A percentile compares a stretch with the other conserved stretches of the same genome.
These are phyloP conservation scores for Orthosia gracilis DNA, from an alignment of 2,888 invertebrate genomes.

Conservation along the genomic window DNA sequence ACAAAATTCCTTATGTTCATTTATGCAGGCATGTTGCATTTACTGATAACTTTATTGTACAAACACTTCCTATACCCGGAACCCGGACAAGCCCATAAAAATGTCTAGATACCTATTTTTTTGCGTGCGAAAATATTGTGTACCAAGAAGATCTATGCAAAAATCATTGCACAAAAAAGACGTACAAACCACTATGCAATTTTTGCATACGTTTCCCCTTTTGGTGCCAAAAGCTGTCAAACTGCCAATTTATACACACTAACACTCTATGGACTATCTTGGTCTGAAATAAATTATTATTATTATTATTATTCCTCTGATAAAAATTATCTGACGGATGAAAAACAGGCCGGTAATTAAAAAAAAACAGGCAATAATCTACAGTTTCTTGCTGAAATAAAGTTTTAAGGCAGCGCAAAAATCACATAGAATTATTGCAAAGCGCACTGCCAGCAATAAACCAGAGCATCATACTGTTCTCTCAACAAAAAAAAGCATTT, in stretches of 20 bases:
- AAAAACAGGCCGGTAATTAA: no score
- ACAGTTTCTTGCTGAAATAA: background rate
- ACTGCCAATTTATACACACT: no score
- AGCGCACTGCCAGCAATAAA: constrained; percentile 1
- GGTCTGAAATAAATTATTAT: no score
- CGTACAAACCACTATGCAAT: no score
- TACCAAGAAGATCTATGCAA: background rate
- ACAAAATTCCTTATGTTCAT: background rate
- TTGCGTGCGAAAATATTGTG: background rate
- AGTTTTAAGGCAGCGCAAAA: background rate
- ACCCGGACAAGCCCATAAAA: background rate
- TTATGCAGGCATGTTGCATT: background rate
- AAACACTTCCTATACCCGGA: background rate
- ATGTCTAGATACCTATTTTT: background rate
- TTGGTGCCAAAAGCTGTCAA: no score
- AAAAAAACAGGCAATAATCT: no score
- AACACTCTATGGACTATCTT: no score
- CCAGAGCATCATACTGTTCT: constrained; percentile 33
- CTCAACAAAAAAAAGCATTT: constrained; percentile 27
- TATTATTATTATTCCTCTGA: no score
- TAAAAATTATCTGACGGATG: no score
- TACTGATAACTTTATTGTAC: constrained; percentile 13
- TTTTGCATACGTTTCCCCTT: no score
- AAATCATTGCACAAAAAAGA: no score
- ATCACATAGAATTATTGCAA: background rate